Base-by-base conservation (phyloP, 1,140 invertebrate species). In the Cydia amplana region DNA sequence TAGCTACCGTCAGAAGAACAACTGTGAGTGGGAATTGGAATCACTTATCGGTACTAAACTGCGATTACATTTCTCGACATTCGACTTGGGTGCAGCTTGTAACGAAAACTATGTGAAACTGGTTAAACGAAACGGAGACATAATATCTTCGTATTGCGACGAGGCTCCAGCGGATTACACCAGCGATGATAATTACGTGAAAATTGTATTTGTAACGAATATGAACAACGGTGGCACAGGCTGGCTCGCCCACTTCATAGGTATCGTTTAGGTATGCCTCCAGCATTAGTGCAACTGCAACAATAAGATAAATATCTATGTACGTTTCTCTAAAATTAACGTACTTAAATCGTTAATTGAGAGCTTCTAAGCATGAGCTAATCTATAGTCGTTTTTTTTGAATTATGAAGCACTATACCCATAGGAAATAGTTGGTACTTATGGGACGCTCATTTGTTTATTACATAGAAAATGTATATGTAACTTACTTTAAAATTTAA, bases 11-110 rank as follows among this genome's bases (percentile, higher is more conserved):
- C 93, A 95, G 55, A 89, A 92, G 73, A 93, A 93, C 7, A 87
- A 93, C 4, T 97, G 97, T 86, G 88, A 87, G 36, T 97, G 97
- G 97, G 93, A 95, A 36, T 83, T 98, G 0, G 94, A 93, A 67
- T 96, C 96, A 7, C 96, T 96, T 0, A 80, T 86, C 60, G 95
- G 94, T 40, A 93, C 94, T 18, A 93, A 91, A 74, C 81, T 96
- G 51, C 79, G 91, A 4, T 79, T 97, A 16, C 83, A 92, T 63
- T 96, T 97, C 78, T 78, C 86, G 83, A 93, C 88, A 40, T 96
- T 97, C 77, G 94, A 96, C 77, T 91, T 97, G 73, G 95, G 95
- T n/a, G 89, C 91, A 0, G 92, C 91, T 70, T 97, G 96, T 85
- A 89, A 86, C 10, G 94, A 93, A 16, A 95, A 96, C 87, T 95